phyloP scores from a whole-genome alignment of 2,888 invertebrate genomes.

The Pyrocoelia pectoralis region DNA sequence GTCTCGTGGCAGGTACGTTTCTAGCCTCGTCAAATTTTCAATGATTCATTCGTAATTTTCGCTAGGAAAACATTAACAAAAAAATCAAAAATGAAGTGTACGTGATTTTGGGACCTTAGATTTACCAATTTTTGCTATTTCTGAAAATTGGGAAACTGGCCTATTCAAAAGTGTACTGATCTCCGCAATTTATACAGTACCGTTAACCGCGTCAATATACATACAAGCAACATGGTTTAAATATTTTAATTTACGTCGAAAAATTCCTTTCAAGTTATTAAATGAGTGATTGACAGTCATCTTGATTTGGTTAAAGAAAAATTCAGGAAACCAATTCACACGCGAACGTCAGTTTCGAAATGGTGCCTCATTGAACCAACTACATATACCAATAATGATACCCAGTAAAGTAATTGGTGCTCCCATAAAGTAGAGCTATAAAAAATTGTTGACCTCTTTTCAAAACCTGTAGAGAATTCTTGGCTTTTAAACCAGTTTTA shows the following conservation, averaged over 20 bases:
- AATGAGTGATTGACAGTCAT: background rate
- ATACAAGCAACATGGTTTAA: background rate
- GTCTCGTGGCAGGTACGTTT: too few species aligned
- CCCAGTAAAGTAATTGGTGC: background rate
- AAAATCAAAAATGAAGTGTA: too few species aligned
- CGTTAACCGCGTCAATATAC: background rate
- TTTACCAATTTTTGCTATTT: too few species aligned
- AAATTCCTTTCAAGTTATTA: background rate
- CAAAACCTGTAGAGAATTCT: slow-evolving; percentile 2
- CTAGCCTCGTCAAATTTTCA: too few species aligned
- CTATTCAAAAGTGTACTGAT: too few species aligned
- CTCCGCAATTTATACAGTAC: background rate
- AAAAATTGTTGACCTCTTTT: background rate
- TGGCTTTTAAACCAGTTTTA: slow-evolving; percentile 8
- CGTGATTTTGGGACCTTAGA: too few species aligned
- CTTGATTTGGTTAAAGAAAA: background rate
- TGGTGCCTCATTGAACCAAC: background rate
- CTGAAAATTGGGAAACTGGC: too few species aligned
- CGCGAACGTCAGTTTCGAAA: background rate
- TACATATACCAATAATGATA: background rate
- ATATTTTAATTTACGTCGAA: background rate
- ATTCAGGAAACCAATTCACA: background rate
- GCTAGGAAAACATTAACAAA: too few species aligned
- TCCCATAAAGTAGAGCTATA: background rate
- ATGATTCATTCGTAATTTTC: too few species aligned